Base-by-base conservation (phyloP, 1,140 invertebrate species). In the Agrilus planipennis region DNA sequence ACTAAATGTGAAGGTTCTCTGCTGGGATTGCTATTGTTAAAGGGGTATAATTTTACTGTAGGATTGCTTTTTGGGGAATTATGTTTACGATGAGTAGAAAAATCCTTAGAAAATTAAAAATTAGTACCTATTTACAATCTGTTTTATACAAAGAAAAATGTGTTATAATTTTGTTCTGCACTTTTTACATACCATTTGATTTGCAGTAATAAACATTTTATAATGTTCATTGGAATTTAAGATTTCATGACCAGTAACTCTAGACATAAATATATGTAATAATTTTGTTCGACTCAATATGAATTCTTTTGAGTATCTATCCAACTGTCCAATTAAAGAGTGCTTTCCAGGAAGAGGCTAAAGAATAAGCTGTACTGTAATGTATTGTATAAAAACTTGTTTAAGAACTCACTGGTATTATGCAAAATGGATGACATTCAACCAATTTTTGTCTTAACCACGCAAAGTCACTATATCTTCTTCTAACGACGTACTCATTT, bases 281-380 rank as follows among this genome's bases (percentile, higher is more conserved):
- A 79, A 64, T 42, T 72, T 70, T 73, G 81, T 81, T 50, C 81
- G 62, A 17, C 74, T 69, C 45, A 76, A 60, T 34, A 84, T 74
- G 60, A 85, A 85, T 49, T 83, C 78, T 58, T 76, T 76, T 45
- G 79, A 80, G 60, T 82, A 85, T 30, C 81, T 66, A 61, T 84
- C 81, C 37, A 85, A 53, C 52, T 79, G 76, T 16, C 75, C 76
- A 31, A 80, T 62, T 18, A 85, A 50, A 12, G 76, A 75, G 58
- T 84, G 81, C 53, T 84, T 83, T 39, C 72, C 78, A 37, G 81
- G 81, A 51, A 85, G 65, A 15, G 81, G 80, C 78, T 83, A 50
- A 9, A 69, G 68, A 40, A 51, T 54, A 49, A 35, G 22, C 39
- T 27, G 39, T 36, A 14, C 6, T 47, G 25, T 39, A 39, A 43